Evolutionary conservation across 2,797 vertebrate genomes (phyloP), one percentile per base, ranked within the genome.

Genomic region (Gobionotothen gibberifrons): DNA sequence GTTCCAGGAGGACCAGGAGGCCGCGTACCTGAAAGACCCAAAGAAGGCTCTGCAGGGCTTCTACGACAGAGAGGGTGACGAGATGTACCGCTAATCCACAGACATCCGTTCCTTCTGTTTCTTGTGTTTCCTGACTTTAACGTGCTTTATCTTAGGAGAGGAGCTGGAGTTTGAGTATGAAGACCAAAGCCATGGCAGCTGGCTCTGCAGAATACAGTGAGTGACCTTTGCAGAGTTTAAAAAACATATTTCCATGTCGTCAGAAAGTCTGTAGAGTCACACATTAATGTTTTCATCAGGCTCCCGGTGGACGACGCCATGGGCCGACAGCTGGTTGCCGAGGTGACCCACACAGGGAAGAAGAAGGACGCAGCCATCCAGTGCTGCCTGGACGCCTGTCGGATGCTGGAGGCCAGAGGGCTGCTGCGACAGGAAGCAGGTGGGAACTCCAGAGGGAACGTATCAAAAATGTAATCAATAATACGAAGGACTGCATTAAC

Each of bases 141-240:
- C 15, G 4, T 69, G 17, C 4, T 73, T 36, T 58, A 13, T 64
- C 32, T 7, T 69, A 99, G 98, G 98, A 71, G 97, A 99, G 90
- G 98, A 99, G 88, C 92, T 99, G 83, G 97, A 98, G 74, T 99
- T 97, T 79, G 98, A 99, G 71, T 99, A 97, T 84, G 98, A 99
- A 83, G 97, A 98, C 75, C 94, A 96, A 86, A 96, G 93, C 21
- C 96, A 96, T 3, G 96, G 97, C 61, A 95, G 93, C 61, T 99
- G 98, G 98, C 94, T 99, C 0, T 99, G 98, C 92, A 96, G 97
- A 87, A 96, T 99, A 85, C 98, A 96, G 98, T 99, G 93, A 69
- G 93, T 85, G 4, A 13, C 3, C 5, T 14, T 3, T 36, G 32
- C 51, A 17, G 16, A 19, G 11, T 5, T 15, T 26, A 9, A 9